Evolutionary conservation across 2,888 invertebrate genomes (phyloP).

Genomic region (Parnassius orleans): DNA sequence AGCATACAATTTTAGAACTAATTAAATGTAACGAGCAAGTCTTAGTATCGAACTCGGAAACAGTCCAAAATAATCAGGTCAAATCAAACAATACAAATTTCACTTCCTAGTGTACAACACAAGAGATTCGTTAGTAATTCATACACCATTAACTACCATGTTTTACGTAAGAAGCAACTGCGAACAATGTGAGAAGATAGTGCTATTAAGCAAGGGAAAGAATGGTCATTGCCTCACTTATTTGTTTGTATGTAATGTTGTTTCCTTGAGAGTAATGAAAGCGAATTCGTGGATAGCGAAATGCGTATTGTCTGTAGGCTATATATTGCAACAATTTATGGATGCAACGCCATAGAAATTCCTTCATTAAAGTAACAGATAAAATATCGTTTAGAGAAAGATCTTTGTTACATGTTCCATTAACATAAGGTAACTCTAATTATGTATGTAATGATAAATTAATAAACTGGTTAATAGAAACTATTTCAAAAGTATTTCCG

Average conservation of each 20-base stretch:
- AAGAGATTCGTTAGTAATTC: slow-evolving; percentile 66
- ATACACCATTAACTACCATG: slow-evolving; percentile 65
- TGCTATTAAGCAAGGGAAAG: slow-evolving; percentile 64
- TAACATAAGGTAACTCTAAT: too few relatives aligned
- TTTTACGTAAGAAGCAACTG: slow-evolving; percentile 64
- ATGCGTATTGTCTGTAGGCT: slow-evolving; percentile 49
- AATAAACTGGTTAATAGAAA: too few relatives aligned
- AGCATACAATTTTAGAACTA: background rate
- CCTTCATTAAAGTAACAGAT: background rate
- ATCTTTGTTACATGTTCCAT: too few relatives aligned
- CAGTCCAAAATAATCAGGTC: slow-evolving; percentile 35
- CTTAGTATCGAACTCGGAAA: slow-evolving; percentile 23
- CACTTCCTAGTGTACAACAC: slow-evolving; percentile 62
- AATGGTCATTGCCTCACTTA: slow-evolving; percentile 73
- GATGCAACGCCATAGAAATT: background rate
- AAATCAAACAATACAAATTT: slow-evolving; percentile 58
- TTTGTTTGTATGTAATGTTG: slow-evolving; percentile 57
- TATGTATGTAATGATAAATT: too few relatives aligned
- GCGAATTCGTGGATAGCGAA: slow-evolving; percentile 54
- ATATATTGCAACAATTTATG: slow-evolving; percentile 23
- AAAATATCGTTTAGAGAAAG: slow-evolving; percentile 1
- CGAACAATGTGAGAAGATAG: slow-evolving; percentile 73
- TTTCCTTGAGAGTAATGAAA: slow-evolving; percentile 64
- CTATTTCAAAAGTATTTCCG: too few relatives aligned
- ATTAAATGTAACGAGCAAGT: slow-evolving; percentile 27